These are phyloP conservation scores for Pharmacophagus antenor DNA, from an alignment of 2,888 invertebrate genomes.

Conservation along the genomic window DNA sequence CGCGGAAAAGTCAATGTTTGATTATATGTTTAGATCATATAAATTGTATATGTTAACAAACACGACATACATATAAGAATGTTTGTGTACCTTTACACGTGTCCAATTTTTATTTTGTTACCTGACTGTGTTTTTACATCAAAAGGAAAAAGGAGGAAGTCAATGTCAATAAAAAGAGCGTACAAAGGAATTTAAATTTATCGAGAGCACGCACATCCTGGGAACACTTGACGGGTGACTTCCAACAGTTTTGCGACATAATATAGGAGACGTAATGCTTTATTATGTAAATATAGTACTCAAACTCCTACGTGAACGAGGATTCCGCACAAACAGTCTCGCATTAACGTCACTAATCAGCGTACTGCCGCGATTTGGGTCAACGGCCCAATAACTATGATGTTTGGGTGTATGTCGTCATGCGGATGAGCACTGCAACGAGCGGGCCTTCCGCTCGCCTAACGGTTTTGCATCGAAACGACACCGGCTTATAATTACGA, in stretches of 20 bases:
- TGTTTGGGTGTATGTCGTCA: constrained; percentile 17
- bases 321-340: constrained; percentile 5
- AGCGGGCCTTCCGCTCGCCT: constrained; percentile 45
- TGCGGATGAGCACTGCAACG: constrained; percentile 36
- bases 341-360: constrained; percentile 20
- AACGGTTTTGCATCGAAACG: constrained; percentile 35
- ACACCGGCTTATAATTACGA: constrained; percentile 5
- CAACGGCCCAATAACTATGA: constrained; percentile 18
- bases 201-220: constrained; percentile 11
- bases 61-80: no score
- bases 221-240: constrained; percentile 6
- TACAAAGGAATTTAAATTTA: not conserved
- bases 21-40: no score
- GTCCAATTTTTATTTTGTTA: no score
- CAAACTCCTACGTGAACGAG: constrained; percentile 10
- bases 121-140: no score
- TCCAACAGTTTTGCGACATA: constrained; percentile 5
- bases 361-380: constrained; percentile 15
- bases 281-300: constrained; percentile 25
- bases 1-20: no score
- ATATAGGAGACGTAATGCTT: constrained; percentile 17
- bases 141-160: no score
- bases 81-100: no score
- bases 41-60: no score
- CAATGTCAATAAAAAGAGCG: constrained; percentile 8